Base-by-base conservation (phyloP, 2,888 invertebrate genomes). In the Cremastinae sp. region DNA sequence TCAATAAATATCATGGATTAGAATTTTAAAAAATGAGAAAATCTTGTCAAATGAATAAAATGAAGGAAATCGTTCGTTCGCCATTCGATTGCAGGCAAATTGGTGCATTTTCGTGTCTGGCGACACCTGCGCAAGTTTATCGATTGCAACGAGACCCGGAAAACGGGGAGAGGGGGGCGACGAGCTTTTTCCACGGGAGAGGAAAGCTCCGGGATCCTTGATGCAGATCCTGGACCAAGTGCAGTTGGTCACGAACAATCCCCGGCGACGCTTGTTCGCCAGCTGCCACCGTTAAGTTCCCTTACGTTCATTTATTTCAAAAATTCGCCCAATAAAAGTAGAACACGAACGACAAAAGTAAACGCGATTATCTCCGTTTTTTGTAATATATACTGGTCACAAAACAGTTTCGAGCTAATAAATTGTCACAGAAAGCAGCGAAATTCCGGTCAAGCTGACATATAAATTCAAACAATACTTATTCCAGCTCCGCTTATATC, bases 191-290 rank as follows among this genome's bases (percentile, higher is more conserved):
- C n/a, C 38, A 45, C 18, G 47, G 59, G 22, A 64, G 14, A 54
- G 43, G 45, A n/a, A 9, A 47, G 20, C 12, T 58, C 61, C 80
- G 61, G 64, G 77, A 68, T 75, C 69, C 76, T 74, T 72, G 74
- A 75, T 75, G 75, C 79, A 64, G 72, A 76, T 78, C 78, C 78
- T 81, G 79, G 76, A 79, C 75, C 80, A 75, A 80, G 80, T 80
- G 80, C 80, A 80, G 80, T 80, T 81, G 79, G 81, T 79, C 68
- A 75, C 74, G 78, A 76, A 79, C 79, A 79, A 75, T 76, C 72
- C 69, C 76, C 79, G 80, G 79, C 80, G 78, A 78, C 78, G 78
- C 62, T 78, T 80, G 80, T 80, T 80, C 80, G 64, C 79, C 81
- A 80, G 72, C 81, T 81, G 81, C 72, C 81, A 80, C 71, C 73